Evolutionary conservation across 2,113 vertebrate genomes (phyloP).

Genomic region (Antidorcas marsupialis): DNA sequence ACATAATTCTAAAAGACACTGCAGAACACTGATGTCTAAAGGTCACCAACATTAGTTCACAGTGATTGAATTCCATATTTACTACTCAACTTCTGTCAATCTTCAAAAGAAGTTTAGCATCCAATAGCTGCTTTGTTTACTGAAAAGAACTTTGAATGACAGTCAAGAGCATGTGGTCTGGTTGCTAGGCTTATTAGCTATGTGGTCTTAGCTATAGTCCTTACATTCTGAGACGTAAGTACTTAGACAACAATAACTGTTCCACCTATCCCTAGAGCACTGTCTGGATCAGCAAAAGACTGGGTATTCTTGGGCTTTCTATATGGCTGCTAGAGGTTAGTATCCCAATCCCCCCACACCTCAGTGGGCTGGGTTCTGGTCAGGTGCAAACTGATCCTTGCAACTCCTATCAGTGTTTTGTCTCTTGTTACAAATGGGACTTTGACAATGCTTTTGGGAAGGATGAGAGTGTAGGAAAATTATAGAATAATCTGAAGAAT

Average conservation of each 20-base stretch:
- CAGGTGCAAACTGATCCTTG: not conserved
- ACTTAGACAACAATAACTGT: rapidly evolving
- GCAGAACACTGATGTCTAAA: not conserved
- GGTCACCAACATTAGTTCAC: not conserved
- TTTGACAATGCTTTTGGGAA: not conserved
- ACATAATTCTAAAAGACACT: not conserved
- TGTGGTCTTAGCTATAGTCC: rapidly evolving
- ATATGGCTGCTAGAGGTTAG: not conserved
- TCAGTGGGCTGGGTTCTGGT: not conserved
- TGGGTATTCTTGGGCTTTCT: not conserved
- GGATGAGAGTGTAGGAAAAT: rapidly evolving
- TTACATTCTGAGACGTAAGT: not conserved
- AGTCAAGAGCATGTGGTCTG: not conserved
- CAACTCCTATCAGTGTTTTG: not conserved
- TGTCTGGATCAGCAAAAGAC: not conserved
- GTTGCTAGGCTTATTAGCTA: not conserved
- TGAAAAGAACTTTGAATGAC: not conserved
- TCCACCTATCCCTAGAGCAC: not conserved
- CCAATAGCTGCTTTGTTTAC: not conserved
- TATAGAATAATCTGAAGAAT: not conserved
- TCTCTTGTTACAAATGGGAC: not conserved
- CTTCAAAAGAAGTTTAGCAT: not conserved
- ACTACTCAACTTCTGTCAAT: not conserved
- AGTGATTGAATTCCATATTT: not conserved
- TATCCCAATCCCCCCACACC: rapidly evolving